Evolutionary conservation across 2,113 vertebrate genomes (phyloP).

Genomic region (Corynorhinus townsendii): DNA sequence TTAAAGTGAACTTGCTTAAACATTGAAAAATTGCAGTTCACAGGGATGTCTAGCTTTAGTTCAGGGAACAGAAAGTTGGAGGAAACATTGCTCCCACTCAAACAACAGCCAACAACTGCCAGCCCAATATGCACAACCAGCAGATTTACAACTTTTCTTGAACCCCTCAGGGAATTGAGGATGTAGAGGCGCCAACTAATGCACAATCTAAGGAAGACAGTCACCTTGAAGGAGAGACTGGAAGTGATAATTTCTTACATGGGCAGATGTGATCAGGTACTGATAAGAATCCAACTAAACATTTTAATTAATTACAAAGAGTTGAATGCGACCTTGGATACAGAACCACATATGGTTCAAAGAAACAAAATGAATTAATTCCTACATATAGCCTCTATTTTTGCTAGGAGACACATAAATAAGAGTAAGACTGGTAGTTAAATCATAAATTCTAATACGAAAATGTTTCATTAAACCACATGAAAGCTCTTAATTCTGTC

Average conservation of each 20-base stretch:
- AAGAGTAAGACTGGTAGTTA: background rate
- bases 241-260: background rate
- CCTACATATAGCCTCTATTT: background rate
- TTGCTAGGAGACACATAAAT: background rate
- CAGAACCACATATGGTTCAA: background rate
- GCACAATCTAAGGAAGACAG: background rate
- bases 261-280: background rate
- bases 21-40: background rate
- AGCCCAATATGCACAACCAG: background rate
- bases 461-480: background rate
- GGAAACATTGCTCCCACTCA: background rate
- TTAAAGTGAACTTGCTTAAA: background rate
- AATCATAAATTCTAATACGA: background rate
- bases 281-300: background rate
- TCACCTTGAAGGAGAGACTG: background rate
- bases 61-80: background rate
- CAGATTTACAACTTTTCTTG: background rate
- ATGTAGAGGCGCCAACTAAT: background rate
- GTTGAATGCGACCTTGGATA: background rate
- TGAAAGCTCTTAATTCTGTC: background rate
- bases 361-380: background rate
- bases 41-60: background rate
- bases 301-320: background rate
- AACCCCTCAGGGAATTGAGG: background rate
- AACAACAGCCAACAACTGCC: background rate